Percentiles rank a stretch among this genome's conserved stretches.
phyloP scores from a whole-genome alignment of 2,113 vertebrate species.

The Gulo gulo region DNA sequence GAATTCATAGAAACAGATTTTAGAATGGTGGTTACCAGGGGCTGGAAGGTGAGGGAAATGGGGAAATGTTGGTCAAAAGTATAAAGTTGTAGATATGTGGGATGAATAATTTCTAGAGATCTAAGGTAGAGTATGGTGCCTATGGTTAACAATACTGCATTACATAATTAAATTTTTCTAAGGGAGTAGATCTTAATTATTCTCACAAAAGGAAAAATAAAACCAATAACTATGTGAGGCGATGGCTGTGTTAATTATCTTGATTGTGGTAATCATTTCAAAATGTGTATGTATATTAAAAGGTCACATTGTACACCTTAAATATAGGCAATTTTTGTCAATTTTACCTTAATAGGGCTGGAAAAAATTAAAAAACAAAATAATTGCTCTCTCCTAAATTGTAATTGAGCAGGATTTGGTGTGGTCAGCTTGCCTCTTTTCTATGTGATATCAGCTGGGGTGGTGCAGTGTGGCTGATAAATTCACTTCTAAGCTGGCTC shows the following conservation, averaged over 20 bases:
- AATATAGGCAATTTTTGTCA: neutral
- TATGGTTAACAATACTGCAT: neutral
- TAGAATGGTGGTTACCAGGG: neutral
- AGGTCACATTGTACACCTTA: neutral
- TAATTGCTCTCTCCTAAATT: neutral
- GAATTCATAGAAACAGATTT: neutral
- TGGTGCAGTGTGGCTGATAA: neutral
- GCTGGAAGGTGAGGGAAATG: neutral
- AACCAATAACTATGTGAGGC: neutral
- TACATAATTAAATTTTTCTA: neutral
- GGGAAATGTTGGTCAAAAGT: neutral
- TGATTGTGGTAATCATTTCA: neutral
- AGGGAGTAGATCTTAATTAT: neutral
- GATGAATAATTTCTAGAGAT: neutral
- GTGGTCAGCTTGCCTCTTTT: neutral
- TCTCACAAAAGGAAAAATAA: neutral
- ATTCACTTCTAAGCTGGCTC: neutral
- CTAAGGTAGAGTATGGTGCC: neutral
- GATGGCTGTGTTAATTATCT: neutral
- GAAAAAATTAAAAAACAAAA: neutral
- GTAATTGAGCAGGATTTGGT: neutral
- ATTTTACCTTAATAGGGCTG: neutral
- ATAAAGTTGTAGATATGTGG: neutral
- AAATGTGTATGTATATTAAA: neutral
- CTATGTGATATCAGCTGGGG: neutral